These are phyloP conservation scores for Tetheella fluctuosa DNA, from an alignment of 2,888 invertebrate species.

Conservation along the genomic window DNA sequence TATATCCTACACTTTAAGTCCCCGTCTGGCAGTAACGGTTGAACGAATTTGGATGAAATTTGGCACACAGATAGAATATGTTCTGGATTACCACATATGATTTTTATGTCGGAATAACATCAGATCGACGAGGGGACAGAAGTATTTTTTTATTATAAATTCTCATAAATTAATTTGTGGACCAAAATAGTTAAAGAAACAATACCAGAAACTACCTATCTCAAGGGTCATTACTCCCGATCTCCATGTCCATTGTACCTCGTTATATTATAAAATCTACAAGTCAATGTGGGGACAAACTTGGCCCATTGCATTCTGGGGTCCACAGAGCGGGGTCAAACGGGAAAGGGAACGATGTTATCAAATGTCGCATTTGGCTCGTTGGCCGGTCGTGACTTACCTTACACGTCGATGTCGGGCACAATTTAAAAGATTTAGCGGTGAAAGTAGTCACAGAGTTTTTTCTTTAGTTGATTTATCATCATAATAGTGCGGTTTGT, in stretches of 20 bases:
- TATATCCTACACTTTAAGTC: too few relatives aligned
- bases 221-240: neutral
- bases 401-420: constrained; percentile 60
- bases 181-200: neutral
- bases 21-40: too few relatives aligned
- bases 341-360: constrained; percentile 77
- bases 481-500: too few relatives aligned
- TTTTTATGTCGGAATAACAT: too few relatives aligned
- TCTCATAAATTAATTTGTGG: too few relatives aligned
- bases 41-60: too few relatives aligned
- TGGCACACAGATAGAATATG: too few relatives aligned
- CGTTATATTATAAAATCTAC: constrained; percentile 12
- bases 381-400: constrained; percentile 81
- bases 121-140: too few relatives aligned
- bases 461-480: too few relatives aligned
- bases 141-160: too few relatives aligned
- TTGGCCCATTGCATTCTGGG: constrained; percentile 54
- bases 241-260: constrained; percentile 1
- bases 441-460: neutral
- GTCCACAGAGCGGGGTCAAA: constrained; percentile 61
- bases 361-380: constrained; percentile 78
- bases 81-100: too few relatives aligned
- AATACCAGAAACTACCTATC: neutral
- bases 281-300: constrained; percentile 54
- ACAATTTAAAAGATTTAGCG: constrained; percentile 37